Conservation (phyloP, 2,113 vertebrate species). For the Galeopterus variegatus region DNA sequence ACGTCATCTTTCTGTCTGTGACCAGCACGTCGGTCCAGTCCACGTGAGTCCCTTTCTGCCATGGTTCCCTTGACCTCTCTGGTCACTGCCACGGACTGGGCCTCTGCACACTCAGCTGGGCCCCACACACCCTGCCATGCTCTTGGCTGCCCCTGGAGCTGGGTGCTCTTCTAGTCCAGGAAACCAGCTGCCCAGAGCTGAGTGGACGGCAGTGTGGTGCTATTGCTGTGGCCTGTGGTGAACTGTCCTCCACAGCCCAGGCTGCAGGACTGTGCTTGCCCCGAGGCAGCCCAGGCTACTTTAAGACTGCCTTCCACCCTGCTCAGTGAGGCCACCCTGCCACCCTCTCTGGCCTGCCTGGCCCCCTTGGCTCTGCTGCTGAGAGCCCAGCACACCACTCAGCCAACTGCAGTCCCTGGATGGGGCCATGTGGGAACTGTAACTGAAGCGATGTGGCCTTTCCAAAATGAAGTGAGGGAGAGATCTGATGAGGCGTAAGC, state of each 20-base stretch:
- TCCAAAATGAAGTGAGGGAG: not conserved
- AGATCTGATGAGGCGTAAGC: not conserved
- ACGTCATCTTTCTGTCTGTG: not conserved
- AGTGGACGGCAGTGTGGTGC: no score
- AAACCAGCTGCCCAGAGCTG: not conserved
- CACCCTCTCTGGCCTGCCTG: not conserved
- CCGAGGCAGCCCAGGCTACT: not conserved
- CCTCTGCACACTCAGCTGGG: not conserved
- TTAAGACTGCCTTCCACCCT: not conserved
- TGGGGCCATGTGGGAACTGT: not conserved
- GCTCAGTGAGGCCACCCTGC: not conserved
- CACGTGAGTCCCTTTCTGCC: not conserved
- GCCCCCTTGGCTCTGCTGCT: not conserved
- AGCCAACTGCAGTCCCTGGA: not conserved
- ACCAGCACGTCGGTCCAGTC: rapidly evolving
- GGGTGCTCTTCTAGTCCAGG: not conserved
- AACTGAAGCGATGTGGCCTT: not conserved
- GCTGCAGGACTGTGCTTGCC: not conserved
- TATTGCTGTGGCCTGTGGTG: rapidly evolving
- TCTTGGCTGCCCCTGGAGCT: not conserved
- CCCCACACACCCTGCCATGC: not conserved
- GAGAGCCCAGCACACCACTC: not conserved
- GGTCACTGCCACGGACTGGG: not conserved
- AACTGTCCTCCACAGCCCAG: rapidly evolving
- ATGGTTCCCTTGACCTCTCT: not conserved